Evolutionary conservation across 2,888 invertebrate species (phyloP).

Genomic region (Sarcophaga subvicina): DNA sequence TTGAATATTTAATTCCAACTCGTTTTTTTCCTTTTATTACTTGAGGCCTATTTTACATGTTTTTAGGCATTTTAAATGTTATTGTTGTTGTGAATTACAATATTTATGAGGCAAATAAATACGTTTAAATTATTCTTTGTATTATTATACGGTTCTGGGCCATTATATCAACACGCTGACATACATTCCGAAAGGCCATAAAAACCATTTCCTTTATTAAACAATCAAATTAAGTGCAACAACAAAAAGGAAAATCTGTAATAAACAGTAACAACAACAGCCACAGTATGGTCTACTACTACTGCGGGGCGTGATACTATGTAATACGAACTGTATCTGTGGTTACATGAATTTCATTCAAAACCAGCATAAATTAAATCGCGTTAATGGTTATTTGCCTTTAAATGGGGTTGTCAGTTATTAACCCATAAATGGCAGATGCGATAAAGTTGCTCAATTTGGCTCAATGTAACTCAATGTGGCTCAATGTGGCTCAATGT

Average conservation of each 20-base stretch:
- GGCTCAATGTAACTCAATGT: no score
- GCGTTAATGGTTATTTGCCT: not conserved
- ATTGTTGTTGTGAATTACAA: no score
- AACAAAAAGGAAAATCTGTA: not conserved
- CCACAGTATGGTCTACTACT: not conserved
- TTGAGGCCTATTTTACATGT: no score
- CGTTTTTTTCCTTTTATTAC: no score
- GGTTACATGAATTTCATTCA: not conserved
- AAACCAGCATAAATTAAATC: not conserved
- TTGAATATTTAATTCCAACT: no score
- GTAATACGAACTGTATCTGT: not conserved
- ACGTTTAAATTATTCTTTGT: not conserved
- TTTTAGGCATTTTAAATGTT: no score
- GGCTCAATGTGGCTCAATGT: no score
- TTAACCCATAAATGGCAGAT: not conserved
- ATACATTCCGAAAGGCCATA: not conserved
- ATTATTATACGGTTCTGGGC: not conserved
- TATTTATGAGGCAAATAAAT: not conserved
- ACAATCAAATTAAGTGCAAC: not conserved
- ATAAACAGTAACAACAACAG: not conserved
- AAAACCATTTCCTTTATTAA: conserved; percentile 2
- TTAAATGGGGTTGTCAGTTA: not conserved
- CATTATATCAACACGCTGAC: not conserved
- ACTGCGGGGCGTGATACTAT: not conserved
- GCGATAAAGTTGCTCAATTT: no score